phyloP scores from a whole-genome alignment of 2,888 invertebrate species.

The Clivina fossor region DNA sequence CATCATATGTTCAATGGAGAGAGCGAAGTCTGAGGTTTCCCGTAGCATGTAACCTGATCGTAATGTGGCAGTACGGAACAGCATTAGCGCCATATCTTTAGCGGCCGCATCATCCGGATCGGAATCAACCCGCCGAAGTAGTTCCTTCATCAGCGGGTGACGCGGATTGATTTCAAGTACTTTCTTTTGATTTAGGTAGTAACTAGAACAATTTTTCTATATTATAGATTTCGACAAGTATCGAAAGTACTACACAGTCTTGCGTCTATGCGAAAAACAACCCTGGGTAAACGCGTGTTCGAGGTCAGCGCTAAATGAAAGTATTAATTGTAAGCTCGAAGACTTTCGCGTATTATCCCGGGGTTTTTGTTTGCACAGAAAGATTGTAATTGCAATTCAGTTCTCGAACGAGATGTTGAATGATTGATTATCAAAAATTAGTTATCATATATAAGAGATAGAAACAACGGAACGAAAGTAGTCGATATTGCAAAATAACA shows the following conservation, averaged over 20 bases:
- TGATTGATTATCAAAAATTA: too few relatives aligned
- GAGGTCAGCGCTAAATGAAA: too few relatives aligned
- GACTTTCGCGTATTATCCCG: too few relatives aligned
- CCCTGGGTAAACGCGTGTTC: too few relatives aligned
- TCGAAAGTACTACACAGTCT: too few relatives aligned
- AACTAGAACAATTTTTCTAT: constrained; percentile 48
- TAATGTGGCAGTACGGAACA: constrained; percentile 90
- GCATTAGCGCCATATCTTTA: constrained; percentile 81
- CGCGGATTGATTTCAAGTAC: constrained; percentile 96
- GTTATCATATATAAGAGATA: too few relatives aligned
- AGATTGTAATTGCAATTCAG: too few relatives aligned
- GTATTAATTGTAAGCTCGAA: too few relatives aligned
- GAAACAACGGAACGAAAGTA: background rate
- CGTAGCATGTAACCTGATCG: constrained; percentile 91
- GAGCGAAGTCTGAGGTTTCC: constrained; percentile 86
- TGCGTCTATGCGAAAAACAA: too few relatives aligned
- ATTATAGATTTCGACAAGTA: background rate
- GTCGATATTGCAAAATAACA: too few relatives aligned
- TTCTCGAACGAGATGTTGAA: too few relatives aligned
- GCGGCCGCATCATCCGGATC: constrained; percentile 78
- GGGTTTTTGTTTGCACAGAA: too few relatives aligned
- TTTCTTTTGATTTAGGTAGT: constrained; percentile 93
- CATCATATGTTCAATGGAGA: constrained; percentile 89
- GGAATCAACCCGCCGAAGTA: constrained; percentile 77
- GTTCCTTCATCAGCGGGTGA: constrained; percentile 92